Conservation (phyloP, 2,888 invertebrate genomes). For the Neoscelio sp. region DNA sequence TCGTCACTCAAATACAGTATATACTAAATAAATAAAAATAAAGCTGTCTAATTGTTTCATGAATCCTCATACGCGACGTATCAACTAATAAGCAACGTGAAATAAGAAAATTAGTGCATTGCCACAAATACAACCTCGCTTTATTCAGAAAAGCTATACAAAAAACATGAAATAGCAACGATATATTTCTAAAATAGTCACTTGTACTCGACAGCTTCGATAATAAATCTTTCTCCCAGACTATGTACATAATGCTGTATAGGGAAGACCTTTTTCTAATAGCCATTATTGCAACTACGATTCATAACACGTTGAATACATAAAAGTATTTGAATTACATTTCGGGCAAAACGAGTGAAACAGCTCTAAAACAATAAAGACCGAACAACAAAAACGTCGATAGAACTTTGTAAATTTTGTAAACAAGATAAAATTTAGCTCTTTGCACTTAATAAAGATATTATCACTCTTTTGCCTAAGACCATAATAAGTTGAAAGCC, state of each 20-base stretch:
- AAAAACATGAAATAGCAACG: conserved; percentile 39
- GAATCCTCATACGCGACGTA: no score
- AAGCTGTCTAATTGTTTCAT: no score
- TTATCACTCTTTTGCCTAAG: conserved; percentile 24
- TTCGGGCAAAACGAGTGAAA: conserved; percentile 12
- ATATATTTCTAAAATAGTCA: conserved; percentile 48
- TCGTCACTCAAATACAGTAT: no score
- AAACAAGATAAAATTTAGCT: neutral
- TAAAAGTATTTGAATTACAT: conserved; percentile 18
- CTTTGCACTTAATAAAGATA: neutral
- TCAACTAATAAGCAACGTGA: no score
- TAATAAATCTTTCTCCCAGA: conserved; percentile 54
- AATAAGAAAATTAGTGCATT: conserved; percentile 2
- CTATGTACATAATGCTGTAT: conserved; percentile 62
- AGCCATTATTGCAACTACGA: conserved; percentile 50
- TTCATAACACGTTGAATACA: conserved; percentile 28
- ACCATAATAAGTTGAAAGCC: conserved; percentile 43
- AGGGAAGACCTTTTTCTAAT: conserved; percentile 57
- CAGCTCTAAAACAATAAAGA: no score
- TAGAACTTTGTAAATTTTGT: neutral
- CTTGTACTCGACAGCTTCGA: conserved; percentile 56
- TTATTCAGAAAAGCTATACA: conserved; percentile 41
- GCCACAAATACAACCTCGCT: conserved; percentile 24
- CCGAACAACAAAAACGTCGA: neutral
- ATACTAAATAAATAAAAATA: no score